Base-by-base conservation (phyloP, 1,140 invertebrate species). In the Drosophila punjabiensis region DNA sequence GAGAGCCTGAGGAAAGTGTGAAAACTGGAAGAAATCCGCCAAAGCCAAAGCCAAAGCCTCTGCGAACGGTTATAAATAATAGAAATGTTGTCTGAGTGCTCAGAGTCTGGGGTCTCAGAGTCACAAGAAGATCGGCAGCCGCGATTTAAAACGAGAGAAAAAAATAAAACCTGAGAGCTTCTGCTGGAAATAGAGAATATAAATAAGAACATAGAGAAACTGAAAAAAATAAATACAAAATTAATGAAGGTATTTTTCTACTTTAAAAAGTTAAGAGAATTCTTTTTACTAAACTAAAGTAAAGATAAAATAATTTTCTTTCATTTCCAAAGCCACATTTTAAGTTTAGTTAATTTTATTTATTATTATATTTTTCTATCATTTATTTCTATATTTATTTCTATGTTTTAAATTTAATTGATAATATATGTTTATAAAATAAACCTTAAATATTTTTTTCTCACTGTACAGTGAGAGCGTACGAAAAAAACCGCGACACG, bases 61-160 rank as follows among this genome's bases (percentile, higher is more conserved):
- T 63, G 62, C 50, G 52, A 71, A 64, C 79, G 71, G 70, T 66
- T 85, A 89, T 89, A 81, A 85, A 85, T 89, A 90, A 89, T 90
- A 89, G 85, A 89, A 79, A 89, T 82, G 85, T 90, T 89, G 67
- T 65, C 76, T 65, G 62, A 68, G 68, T 62, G 55, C 56, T 39
- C 5, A 52, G 56, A 52, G 56, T 62, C 45, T 41, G 53, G 53
- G 33, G 45, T 18, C 52, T 33, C n/a, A 2, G 32, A 71, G 60
- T 30, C 14, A n/a, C 14, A n/a, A 58, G 61, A 61, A 89, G 85
- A 88, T 88, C 70, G 53, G 47, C 76, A 58, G 60, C 50, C 18
- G 59, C 65, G 83, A 87, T 77, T 87, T 65, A 53, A 10, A 53
- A 10, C 30, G 24, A 9, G 7, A 11, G 33, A 60, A 53, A 50